Evolutionary conservation across 1,140 invertebrate genomes (phyloP), one percentile per base, ranked within the genome.

Genomic region (Brachystomella parvula): DNA sequence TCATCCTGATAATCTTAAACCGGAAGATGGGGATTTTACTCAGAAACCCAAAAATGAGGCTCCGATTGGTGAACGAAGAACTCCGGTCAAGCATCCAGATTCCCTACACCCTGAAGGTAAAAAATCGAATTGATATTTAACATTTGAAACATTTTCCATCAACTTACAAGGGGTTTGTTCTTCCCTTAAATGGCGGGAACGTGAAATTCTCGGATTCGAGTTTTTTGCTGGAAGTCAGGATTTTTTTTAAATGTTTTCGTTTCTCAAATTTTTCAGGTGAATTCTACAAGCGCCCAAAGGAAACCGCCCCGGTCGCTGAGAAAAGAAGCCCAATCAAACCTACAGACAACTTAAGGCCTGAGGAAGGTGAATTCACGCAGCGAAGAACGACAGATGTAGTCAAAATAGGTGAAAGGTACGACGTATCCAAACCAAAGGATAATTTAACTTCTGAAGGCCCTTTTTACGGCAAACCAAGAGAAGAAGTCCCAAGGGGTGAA

Each of bases 1-100:
- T 61, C 67, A 60, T 83, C 82, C 0, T 84, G 85, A 87, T 67
- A 85, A 85, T 73, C 80, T 85, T 32, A 81, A 79, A 35, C 78
- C 81, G 31, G 80, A 80, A 78, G 78, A 28, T 44, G 80, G 9
- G n/a, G 62, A 68, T n/a, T 71, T 71, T 30, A 31, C 64, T 28
- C 3, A 59, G 56, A 2, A 44, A 24, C 31, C 58, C 2, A 39
- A 47, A 28, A 64, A 69, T 47, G 60, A 69, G 21, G 66, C 63
- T 26, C 66, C 66, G 29, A 61, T 63, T 56, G 62, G 64, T 33
- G n/a, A n/a, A n/a, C n/a, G n/a, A n/a, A n/a, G n/a, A n/a, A n/a
- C n/a, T n/a, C n/a, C n/a, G n/a, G n/a, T n/a, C n/a, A n/a, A n/a
- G n/a, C n/a, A n/a, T n/a, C n/a, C n/a, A n/a, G n/a, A n/a, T n/a